Percentiles rank a stretch among this genome's conserved stretches.
Evolutionary conservation across 2,888 invertebrate species (phyloP).

Genomic region (Hymenopus coronatus): DNA sequence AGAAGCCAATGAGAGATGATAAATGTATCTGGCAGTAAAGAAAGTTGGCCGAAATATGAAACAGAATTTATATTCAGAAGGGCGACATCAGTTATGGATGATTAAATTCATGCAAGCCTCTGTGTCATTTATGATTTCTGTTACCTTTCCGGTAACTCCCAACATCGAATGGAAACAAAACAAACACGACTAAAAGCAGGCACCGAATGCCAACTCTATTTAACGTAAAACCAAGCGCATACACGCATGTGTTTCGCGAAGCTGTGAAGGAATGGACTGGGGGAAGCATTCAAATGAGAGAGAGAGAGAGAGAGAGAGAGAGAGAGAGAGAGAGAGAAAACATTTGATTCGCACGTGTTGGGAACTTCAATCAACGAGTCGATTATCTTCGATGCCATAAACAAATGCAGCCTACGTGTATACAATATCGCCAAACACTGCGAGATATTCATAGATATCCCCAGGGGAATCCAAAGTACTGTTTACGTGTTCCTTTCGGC

Average conservation of each 20-base stretch:
- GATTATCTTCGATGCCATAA: constrained; percentile 7
- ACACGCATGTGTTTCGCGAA: neutral
- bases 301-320: neutral
- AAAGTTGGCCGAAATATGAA: too few relatives aligned
- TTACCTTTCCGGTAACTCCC: too few relatives aligned
- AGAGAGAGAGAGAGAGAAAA: neutral
- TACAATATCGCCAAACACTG: constrained; percentile 9
- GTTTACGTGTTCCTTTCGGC: neutral
- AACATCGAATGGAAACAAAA: too few relatives aligned
- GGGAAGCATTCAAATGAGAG: neutral
- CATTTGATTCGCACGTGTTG: constrained; percentile 21
- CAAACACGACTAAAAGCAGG: too few relatives aligned
- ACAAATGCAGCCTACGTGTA: constrained; percentile 5
- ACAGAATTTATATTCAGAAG: too few relatives aligned
- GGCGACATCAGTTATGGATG: too few relatives aligned
- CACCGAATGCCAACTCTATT: neutral
- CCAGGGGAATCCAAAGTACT: neutral
- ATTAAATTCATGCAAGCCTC: too few relatives aligned
- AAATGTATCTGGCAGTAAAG: too few relatives aligned
- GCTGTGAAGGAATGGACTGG: neutral
- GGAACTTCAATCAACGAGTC: neutral
- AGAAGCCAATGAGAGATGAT: too few relatives aligned
- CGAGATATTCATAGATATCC: neutral
- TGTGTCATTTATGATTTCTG: too few relatives aligned
- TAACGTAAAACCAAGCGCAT: neutral